Percentiles rank a stretch among this genome's conserved stretches.
Conservation (phyloP, 2,797 vertebrate genomes). For the Megaceryle alcyon region DNA sequence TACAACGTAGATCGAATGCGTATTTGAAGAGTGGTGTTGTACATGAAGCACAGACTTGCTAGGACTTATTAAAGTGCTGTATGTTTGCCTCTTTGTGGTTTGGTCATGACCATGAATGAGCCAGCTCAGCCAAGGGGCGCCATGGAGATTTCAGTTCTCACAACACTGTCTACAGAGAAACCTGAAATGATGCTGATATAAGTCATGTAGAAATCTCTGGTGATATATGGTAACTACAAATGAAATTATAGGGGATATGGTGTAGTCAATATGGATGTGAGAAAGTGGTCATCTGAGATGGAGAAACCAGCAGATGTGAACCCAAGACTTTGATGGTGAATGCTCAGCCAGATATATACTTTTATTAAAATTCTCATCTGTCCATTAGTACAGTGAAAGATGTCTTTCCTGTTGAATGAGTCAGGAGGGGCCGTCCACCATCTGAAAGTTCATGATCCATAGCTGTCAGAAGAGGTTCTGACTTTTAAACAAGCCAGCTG, state of each 20-base stretch:
- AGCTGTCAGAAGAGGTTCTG: constrained; percentile 27
- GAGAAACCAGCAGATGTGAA: background rate
- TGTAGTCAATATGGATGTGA: background rate
- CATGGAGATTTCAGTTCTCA: background rate
- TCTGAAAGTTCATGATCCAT: background rate
- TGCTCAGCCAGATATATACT: background rate
- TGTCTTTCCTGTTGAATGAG: rapidly evolving
- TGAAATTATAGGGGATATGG: background rate
- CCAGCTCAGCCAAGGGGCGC: background rate
- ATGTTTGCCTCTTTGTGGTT: background rate
- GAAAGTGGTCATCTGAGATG: background rate
- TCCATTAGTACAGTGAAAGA: background rate
- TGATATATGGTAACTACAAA: background rate
- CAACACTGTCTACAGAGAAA: background rate
- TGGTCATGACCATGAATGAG: background rate
- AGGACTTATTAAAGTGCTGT: background rate
- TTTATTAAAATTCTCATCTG: background rate
- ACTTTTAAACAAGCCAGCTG: constrained; percentile 42
- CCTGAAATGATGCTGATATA: background rate
- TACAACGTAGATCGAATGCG: background rate
- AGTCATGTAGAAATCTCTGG: background rate
- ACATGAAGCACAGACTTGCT: background rate
- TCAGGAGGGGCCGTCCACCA: background rate
- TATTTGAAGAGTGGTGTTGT: background rate
- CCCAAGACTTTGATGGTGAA: background rate